Conservation (phyloP, 2,113 vertebrate genomes). For the Scolopax mira region DNA sequence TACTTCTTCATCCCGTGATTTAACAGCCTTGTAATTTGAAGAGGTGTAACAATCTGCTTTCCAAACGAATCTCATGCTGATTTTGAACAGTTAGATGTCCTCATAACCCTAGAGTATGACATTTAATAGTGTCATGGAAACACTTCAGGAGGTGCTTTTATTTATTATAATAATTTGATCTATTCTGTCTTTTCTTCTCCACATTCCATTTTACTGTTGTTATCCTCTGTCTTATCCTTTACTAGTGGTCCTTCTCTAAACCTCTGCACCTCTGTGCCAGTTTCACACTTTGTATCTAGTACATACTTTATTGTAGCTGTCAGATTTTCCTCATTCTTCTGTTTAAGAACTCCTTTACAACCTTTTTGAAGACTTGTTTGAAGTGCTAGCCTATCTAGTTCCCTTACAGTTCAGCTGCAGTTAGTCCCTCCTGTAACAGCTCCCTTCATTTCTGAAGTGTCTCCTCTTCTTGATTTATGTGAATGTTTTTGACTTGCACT, state of each 20-base stretch:
- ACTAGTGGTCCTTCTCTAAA: neutral
- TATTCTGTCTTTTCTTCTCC: neutral
- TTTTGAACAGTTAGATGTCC: neutral
- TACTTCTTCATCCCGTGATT: neutral
- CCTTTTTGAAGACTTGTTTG: neutral
- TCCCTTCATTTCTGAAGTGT: neutral
- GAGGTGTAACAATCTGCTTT: neutral
- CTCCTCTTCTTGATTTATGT: neutral
- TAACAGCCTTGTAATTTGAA: neutral
- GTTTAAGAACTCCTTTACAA: neutral
- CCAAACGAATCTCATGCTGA: neutral
- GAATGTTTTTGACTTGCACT: neutral
- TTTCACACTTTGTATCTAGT: neutral
- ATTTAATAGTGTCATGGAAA: neutral
- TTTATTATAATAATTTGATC: neutral
- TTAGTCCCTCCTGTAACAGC: neutral
- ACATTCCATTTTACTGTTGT: neutral
- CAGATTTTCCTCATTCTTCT: neutral
- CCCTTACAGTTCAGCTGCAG: neutral
- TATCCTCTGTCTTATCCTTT: neutral
- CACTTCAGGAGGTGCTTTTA: neutral
- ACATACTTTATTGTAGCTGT: neutral
- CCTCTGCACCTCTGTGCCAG: neutral
- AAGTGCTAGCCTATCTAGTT: slow-evolving; percentile 9
- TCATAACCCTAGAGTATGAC: neutral